phyloP scores from a whole-genome alignment of 2,888 invertebrate genomes.

The Acrocyrtus sp. region DNA sequence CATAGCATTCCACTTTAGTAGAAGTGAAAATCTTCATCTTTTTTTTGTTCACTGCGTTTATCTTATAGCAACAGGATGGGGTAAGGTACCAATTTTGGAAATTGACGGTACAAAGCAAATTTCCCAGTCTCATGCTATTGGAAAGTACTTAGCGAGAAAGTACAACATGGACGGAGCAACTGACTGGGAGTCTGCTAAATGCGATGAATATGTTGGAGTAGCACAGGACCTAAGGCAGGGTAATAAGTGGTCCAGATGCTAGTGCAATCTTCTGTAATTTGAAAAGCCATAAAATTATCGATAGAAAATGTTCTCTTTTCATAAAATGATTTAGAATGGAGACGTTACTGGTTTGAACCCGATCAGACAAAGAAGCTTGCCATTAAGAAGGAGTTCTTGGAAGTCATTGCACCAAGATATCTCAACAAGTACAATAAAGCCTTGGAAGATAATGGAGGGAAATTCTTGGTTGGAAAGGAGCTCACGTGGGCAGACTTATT shows the following conservation, averaged over 20 bases:
- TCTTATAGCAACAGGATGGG: constrained; percentile 51
- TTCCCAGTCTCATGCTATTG: constrained; percentile 72
- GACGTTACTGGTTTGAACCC: constrained; percentile 69
- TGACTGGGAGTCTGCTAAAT: constrained; percentile 71
- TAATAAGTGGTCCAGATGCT: constrained; percentile 63
- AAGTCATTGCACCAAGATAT: constrained; percentile 71
- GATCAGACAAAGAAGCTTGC: constrained; percentile 71
- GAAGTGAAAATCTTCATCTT: no score
- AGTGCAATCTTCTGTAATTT: background rate
- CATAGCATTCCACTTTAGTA: no score
- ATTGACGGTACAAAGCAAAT: constrained; percentile 70
- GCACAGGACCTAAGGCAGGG: constrained; percentile 71
- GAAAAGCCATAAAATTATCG: no score
- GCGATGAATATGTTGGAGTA: constrained; percentile 71
- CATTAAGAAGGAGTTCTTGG: constrained; percentile 69
- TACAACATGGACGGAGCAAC: constrained; percentile 70
- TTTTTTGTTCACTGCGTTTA: no score
- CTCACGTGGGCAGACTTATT: constrained; percentile 74
- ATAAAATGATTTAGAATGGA: constrained; percentile 66
- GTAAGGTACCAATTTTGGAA: constrained; percentile 70
- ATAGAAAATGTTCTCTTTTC: no score
- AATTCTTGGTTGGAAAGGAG: constrained; percentile 71
- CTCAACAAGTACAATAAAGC: constrained; percentile 71
- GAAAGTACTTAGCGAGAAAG: constrained; percentile 70
- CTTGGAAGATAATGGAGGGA: constrained; percentile 70